Percentiles rank a stretch among this genome's conserved stretches.
Evolutionary conservation across 2,888 invertebrate genomes (phyloP).

Genomic region (Eupithecia tripunctaria): DNA sequence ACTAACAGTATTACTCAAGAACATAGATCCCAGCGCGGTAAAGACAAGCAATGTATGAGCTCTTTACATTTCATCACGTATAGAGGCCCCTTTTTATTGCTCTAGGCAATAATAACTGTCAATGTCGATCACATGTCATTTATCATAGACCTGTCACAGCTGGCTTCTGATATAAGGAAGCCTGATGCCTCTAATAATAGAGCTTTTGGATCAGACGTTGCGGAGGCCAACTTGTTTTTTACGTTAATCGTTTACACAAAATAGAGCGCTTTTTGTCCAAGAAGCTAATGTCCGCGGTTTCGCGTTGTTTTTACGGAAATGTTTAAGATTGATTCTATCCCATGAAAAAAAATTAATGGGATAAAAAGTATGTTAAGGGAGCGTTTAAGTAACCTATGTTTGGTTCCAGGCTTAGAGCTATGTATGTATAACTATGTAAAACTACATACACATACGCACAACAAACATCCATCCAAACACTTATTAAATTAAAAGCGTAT

Average conservation of each 20-base stretch:
- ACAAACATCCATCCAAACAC: too few species aligned
- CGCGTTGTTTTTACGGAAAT: too few species aligned
- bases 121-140: constrained; percentile 1
- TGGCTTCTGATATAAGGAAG: background rate
- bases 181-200: background rate
- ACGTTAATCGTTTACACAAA: background rate
- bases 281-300: background rate
- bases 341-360: too few species aligned
- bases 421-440: too few species aligned
- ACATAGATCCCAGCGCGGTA: constrained; percentile 26
- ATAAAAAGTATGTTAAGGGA: too few species aligned
- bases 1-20: constrained; percentile 40
- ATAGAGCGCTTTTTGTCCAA: background rate
- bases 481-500: too few species aligned
- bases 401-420: too few species aligned
- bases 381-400: too few species aligned
- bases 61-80: constrained; percentile 19
- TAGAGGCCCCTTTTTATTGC: too few species aligned
- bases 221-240: background rate
- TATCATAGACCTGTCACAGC: background rate
- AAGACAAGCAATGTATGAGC: constrained; percentile 24
- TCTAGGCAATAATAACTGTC: background rate
- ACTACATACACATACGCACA: too few species aligned
- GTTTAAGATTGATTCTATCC: too few species aligned
- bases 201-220: background rate